A percentile compares a stretch with the other conserved stretches of the same genome.
Conservation (phyloP, 1,140 invertebrate genomes). For the Scylla paramamosain region DNA sequence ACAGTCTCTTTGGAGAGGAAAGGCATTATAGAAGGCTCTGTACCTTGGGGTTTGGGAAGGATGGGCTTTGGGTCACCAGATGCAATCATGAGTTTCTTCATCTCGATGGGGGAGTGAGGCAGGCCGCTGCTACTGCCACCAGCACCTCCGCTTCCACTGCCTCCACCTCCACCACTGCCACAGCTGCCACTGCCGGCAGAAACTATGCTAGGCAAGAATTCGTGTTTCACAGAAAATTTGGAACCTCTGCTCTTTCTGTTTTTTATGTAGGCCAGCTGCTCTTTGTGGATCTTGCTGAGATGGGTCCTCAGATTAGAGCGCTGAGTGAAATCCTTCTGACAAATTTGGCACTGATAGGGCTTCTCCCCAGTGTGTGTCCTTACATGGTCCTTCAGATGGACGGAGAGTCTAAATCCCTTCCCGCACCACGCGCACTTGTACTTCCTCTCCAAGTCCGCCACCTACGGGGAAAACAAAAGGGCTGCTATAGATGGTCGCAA, state of each 20-base stretch:
- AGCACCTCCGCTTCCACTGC: background rate
- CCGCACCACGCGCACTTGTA: conserved; percentile 97
- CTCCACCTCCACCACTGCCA: conserved; percentile 28
- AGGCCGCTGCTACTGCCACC: conserved; percentile 16
- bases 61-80: conserved; percentile 64
- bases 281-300: conserved; percentile 77
- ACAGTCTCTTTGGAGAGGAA: conserved; percentile 74
- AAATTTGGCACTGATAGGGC: conserved; percentile 96
- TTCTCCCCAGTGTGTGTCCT: conserved; percentile 97
- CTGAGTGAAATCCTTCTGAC: conserved; percentile 97
- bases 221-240: conserved; percentile 73
- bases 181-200: background rate
- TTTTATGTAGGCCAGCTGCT: conserved; percentile 76
- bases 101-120: conserved; percentile 25
- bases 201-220: conserved; percentile 60
- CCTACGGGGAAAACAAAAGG: conserved; percentile 77
- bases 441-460: conserved; percentile 77
- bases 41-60: conserved; percentile 65
- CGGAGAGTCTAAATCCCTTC: conserved; percentile 97
- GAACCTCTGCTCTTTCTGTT: conserved; percentile 67
- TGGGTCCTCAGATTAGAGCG: conserved; percentile 98
- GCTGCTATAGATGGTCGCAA: conserved; percentile 72
- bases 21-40: conserved; percentile 72
- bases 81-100: conserved; percentile 61
- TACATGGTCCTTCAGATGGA: conserved; percentile 97